These are phyloP conservation scores for Grus americana DNA, from an alignment of 2,113 vertebrate genomes.

Conservation along the genomic window DNA sequence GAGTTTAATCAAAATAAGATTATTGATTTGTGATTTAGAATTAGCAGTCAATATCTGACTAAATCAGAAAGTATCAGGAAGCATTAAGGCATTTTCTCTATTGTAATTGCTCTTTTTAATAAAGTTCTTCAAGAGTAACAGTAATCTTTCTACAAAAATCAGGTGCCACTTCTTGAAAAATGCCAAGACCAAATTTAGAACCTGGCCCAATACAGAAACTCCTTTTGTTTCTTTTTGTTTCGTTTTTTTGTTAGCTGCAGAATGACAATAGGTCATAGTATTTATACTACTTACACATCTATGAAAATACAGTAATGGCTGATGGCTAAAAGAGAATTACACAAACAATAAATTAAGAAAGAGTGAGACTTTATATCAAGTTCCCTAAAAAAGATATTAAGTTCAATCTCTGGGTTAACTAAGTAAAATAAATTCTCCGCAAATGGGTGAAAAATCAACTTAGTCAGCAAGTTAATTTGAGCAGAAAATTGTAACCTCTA, in stretches of 20 bases:
- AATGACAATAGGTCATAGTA: background rate
- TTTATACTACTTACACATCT: background rate
- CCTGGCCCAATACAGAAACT: background rate
- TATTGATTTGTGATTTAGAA: background rate
- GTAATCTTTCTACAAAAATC: background rate
- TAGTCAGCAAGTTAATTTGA: background rate
- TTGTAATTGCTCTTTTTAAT: background rate
- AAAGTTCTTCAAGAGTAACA: background rate
- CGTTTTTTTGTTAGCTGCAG: background rate
- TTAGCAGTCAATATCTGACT: background rate
- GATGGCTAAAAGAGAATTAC: background rate
- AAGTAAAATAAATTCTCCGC: background rate
- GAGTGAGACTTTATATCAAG: background rate
- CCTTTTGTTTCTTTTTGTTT: background rate
- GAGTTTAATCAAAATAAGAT: background rate
- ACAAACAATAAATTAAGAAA: background rate
- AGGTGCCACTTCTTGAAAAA: background rate
- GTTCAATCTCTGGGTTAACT: background rate
- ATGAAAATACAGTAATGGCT: background rate
- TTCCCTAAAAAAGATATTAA: background rate
- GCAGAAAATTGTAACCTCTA: background rate
- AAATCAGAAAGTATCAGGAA: background rate
- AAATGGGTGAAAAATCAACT: background rate
- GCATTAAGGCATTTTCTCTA: background rate
- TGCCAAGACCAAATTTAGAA: background rate